Evolutionary conservation across 2,888 invertebrate genomes (phyloP), one percentile per base, ranked within the genome.

Genomic region (Lacanobia wlatinum): DNA sequence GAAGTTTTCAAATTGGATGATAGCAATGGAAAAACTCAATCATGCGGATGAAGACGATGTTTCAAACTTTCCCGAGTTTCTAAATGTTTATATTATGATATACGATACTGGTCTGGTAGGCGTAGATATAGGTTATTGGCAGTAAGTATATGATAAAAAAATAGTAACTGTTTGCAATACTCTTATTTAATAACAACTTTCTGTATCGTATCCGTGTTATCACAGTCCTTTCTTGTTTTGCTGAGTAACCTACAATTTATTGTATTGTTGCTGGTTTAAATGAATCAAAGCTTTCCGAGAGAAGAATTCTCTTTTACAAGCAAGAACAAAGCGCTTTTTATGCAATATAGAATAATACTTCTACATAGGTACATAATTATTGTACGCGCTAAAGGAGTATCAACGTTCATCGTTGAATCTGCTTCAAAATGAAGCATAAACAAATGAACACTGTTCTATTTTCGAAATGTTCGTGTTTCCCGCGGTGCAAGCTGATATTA

Each of bases 21-120:
- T 84, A 72, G 66, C 46, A 70, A 85, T 73, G 62, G 74, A 68
- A 78, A 82, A 83, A 84, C 71, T 78, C 73, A 85, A 83, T 79
- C 70, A 72, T 62, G 66, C 64, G 73, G 70, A 67, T 70, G 67
- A 81, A 84, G 56, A 74, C 74, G 34, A 34, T 76, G 72, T 73
- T 73, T 52, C 70, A 67, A 84, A 84, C 50, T 76, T 76, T 59
- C 0, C 16, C 14, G 67, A 79, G 66, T 68, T 82, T 73, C 46
- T 76, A 68, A 73, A 71, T 71, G 53, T 77, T 79, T 75, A 50
- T 66, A 61, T 61, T 70, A 56, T 73, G 65, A 53, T 68, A 68
- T 67, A 70, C 55, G 64, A 73, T 61, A 70, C n/a, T 34, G 21
- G 21, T 28, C 21, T 34, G 34, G 34, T 34, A 52, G 62, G 28